These are phyloP conservation scores for Polypterus senegalus DNA, from an alignment of 2,113 vertebrate genomes.

Conservation along the genomic window DNA sequence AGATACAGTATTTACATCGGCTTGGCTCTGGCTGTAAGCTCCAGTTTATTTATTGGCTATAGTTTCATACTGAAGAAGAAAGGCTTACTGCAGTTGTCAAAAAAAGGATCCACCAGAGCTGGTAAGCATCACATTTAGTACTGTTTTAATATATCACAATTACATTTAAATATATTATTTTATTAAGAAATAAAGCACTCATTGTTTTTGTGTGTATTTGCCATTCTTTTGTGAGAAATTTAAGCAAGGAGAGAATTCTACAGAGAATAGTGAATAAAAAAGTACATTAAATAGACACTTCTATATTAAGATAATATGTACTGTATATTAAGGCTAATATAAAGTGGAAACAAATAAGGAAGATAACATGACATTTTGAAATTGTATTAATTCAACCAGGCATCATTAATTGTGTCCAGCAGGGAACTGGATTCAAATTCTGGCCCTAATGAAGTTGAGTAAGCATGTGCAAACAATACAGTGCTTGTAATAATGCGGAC, in stretches of 20 bases:
- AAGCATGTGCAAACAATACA: no score
- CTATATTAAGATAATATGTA: no score
- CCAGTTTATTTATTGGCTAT: constrained; percentile 58
- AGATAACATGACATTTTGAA: no score
- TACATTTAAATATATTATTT: neutral
- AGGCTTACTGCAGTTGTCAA: constrained; percentile 52
- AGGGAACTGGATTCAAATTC: no score
- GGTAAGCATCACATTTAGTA: constrained; percentile 33
- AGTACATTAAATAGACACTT: no score
- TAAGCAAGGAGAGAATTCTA: neutral
- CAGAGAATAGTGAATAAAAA: no score
- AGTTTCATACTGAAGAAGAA: constrained; percentile 70
- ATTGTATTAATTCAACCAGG: no score
- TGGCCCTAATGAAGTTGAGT: no score
- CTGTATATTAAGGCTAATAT: no score
- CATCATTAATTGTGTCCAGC: no score
- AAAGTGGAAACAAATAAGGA: no score
- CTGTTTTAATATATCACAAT: neutral
- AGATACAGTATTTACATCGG: constrained; percentile 45
- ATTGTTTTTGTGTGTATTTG: neutral
- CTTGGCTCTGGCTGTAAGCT: constrained; percentile 41
- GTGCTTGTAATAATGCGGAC: no score
- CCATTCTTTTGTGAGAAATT: neutral
- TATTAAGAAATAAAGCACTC: neutral
- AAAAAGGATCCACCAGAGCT: constrained; percentile 47